Conservation (phyloP, 2,797 vertebrate species). For the Phrynocephalus vlangalii region DNA sequence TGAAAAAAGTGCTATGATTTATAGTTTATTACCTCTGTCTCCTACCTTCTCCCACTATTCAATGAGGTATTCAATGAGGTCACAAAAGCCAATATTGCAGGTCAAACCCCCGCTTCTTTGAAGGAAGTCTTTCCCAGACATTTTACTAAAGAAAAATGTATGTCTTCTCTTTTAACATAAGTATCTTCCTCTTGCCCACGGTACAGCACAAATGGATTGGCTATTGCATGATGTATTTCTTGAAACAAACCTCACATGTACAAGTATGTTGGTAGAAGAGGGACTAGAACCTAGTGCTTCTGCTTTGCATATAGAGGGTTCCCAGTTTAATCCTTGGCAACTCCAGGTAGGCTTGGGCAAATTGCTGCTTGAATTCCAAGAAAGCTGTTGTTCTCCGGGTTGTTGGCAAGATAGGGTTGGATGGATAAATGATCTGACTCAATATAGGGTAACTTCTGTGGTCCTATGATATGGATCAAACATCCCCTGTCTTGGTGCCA, state of each 20-base stretch:
- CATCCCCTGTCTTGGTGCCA: neutral
- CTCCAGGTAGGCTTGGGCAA: too few relatives aligned
- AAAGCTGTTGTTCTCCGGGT: too few relatives aligned
- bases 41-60: neutral
- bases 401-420: too few relatives aligned
- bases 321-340: too few relatives aligned
- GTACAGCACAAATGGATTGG: neutral
- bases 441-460: too few relatives aligned
- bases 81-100: neutral
- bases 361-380: too few relatives aligned
- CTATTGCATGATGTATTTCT: neutral
- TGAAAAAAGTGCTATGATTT: neutral
- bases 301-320: too few relatives aligned
- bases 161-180: neutral
- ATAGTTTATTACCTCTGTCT: neutral
- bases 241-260: neutral
- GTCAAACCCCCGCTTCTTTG: neutral
- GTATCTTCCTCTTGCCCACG: neutral
- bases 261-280: too few relatives aligned
- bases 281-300: too few relatives aligned
- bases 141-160: neutral
- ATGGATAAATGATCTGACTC: too few relatives aligned
- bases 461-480: neutral
- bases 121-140: neutral
- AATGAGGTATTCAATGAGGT: neutral